Base-by-base conservation (phyloP, 2,113 vertebrate species). In the Labeo rohita region DNA sequence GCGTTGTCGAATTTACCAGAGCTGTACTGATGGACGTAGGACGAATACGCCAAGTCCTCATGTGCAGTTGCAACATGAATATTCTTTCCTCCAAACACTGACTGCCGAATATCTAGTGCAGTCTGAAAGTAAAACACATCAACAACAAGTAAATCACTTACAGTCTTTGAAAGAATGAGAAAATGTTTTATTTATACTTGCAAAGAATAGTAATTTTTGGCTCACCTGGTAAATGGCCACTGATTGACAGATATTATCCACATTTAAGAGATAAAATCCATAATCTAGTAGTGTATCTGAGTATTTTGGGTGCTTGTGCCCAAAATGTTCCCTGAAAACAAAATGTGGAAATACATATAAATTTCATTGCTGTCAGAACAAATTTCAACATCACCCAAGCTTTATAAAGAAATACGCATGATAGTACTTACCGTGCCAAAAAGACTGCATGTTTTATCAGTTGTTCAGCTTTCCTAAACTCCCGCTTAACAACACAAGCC, bases 191-290 rank as follows among this genome's bases (percentile, higher is more conserved):
- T 11, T 59, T 15, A 16, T 36, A 73, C 1, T 4, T 21, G 28
- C 28, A 75, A 72, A 43, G 45, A n/a, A 59, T 16, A 52, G 4
- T 72, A 13, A 68, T 10, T 21, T n/a, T 68, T 65, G 87, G 84
- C 92, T 15, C 92, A 98, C 98, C 98, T 99, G 98, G 93, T 99
- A 99, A 94, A 99, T 99, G 80, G 97, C 97, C 89, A 99, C 98
- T 16, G 98, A 99, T 49, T 99, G 98, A 94, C 98, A 99, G 90
- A 99, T 99, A 91, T 99, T 99, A 94, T 99, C 98, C 94, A 99
- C 98, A 49, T 99, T 99, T 91, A 99, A 96, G 88, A 99, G 93
- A 93, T 99, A 99, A 96, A 99, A 99, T 73, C 98, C 98, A 85
- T 99, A 99, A 95, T 99, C 98, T 92, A 99, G 94, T 84, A 99